Percentiles rank a stretch among this genome's conserved stretches.
These are phyloP conservation scores for Okamejei kenojei DNA, from an alignment of 2,797 vertebrate species.

Conservation along the genomic window DNA sequence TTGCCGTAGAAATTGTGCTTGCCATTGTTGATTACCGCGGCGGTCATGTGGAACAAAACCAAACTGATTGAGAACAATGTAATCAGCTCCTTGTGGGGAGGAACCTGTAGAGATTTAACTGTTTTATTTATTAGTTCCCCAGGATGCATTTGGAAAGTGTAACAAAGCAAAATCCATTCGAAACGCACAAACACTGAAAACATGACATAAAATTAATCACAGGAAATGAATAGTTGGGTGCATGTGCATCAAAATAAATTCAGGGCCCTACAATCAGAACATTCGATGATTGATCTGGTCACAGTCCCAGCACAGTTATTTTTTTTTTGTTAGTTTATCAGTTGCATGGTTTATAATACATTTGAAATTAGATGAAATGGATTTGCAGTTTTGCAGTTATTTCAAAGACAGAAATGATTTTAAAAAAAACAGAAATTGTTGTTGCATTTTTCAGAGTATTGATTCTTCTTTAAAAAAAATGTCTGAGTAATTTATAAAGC, in stretches of 20 bases:
- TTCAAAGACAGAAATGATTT: neutral
- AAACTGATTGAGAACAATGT: neutral
- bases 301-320: neutral
- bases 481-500: neutral
- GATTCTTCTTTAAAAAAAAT: neutral
- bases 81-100: neutral
- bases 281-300: neutral
- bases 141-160: constrained; percentile 10
- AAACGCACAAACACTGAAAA: neutral
- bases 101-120: neutral
- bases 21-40: neutral
- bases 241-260: neutral
- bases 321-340: neutral
- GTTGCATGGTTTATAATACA: neutral
- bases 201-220: neutral
- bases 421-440: neutral
- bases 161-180: neutral
- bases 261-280: neutral
- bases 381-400: neutral
- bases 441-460: neutral
- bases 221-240: neutral
- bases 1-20: neutral
- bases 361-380: neutral
- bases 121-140: constrained; percentile 34
- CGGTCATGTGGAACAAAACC: neutral